These are phyloP conservation scores for Cynopterus brachyotis DNA, from an alignment of 2,113 vertebrate genomes.

Conservation along the genomic window DNA sequence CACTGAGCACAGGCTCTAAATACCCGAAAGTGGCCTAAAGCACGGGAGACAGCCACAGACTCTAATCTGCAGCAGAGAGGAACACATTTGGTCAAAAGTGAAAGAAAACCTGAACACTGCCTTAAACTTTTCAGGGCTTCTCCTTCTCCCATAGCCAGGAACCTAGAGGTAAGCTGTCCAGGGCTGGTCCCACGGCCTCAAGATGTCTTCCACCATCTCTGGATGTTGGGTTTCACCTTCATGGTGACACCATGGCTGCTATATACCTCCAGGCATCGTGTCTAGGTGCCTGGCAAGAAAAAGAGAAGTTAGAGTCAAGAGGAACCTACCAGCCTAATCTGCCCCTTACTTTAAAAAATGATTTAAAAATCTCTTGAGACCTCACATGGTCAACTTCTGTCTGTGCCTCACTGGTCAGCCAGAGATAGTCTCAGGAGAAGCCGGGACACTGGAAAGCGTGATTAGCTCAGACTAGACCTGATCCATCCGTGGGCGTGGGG, in stretches of 20 bases:
- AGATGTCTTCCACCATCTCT: not conserved
- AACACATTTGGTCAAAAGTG: not conserved
- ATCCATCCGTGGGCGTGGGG: not conserved
- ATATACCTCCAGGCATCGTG: not conserved
- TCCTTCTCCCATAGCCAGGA: not conserved
- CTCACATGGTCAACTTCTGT: not conserved
- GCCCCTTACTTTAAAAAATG: not conserved
- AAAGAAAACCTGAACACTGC: not conserved
- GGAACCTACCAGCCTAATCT: not conserved
- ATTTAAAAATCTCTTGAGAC: not conserved
- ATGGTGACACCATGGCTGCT: not conserved
- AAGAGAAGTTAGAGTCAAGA: not conserved
- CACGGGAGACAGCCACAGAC: not conserved
- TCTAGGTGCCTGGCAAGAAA: not conserved
- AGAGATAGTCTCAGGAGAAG: not conserved
- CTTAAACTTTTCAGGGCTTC: not conserved
- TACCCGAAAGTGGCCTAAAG: not conserved
- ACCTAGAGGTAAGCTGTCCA: not conserved
- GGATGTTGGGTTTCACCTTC: not conserved
- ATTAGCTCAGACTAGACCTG: not conserved
- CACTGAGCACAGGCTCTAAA: not conserved
- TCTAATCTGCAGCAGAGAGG: not conserved
- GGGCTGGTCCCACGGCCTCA: not conserved
- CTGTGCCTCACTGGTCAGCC: not conserved
- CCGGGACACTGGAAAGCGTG: not conserved